Evolutionary conservation across 2,797 vertebrate genomes (phyloP), one percentile per base, ranked within the genome.

Genomic region (Hoplostethus mediterraneus): DNA sequence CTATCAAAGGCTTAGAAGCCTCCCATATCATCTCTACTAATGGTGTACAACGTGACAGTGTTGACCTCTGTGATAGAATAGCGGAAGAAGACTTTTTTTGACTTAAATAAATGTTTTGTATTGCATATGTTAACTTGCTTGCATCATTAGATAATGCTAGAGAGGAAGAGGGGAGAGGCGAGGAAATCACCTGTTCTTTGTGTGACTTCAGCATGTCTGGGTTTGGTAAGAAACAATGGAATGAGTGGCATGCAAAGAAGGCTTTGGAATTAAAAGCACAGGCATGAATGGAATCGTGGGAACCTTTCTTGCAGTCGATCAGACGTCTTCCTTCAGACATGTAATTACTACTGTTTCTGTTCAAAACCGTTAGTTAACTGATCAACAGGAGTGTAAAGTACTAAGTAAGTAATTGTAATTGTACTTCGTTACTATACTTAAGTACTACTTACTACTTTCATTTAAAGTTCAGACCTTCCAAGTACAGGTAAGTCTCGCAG

Each of bases 281-380:
- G 62, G 82, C 73, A 93, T 92, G 91, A 82, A 73, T 86, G 89
- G 88, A 90, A 91, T 92, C 58, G 75, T 92, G 89, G 72, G 91
- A 94, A 92, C 83, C 55, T 77, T 28, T 67, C 75, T 60, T 63
- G 54, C 40, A 40, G 54, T 68, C 48, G 28, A 16, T 40, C 17
- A 1, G 8, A 16, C 45, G 49, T 71, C 73, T 81, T 87, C 67
- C 52, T 31, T 65, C 31, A 69, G 56, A 62, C 40, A 5, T 48
- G 62, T 70, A 49, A 79, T 76, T 64, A 73, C 48, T 45, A 47
- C 28, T 28, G 28, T 70, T 55, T 54, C 12, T 38, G 3, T 11
- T 17, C 10, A 33, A 51, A 75, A 89, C 92, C 87, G 86, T 93
- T 93, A 93, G 81, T 6, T 86, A 70, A 84, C 56, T 90, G 65